phyloP scores from a whole-genome alignment of 2,113 vertebrate species.

The Sinocyclocheilus grahami region DNA sequence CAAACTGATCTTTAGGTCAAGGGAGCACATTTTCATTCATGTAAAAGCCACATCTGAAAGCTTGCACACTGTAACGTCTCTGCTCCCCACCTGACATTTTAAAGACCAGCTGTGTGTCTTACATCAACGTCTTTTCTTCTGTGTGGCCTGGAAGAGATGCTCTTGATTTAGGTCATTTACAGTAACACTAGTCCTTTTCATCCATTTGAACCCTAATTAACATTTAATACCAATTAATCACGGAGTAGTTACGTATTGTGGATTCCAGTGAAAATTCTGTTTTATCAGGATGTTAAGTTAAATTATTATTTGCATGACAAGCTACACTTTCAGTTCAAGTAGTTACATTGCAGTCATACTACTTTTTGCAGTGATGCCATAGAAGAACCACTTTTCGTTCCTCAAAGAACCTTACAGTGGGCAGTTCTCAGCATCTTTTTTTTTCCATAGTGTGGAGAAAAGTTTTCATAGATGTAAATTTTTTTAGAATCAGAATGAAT shows the following conservation, averaged over 20 bases:
- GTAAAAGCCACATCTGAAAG: constrained; percentile 40
- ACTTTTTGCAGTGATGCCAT: no score
- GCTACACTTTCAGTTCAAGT: background rate
- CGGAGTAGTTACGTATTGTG: background rate
- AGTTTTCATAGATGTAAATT: no score
- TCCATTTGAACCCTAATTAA: constrained; percentile 15
- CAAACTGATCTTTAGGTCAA: constrained; percentile 47
- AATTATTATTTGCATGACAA: background rate
- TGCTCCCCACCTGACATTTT: constrained; percentile 24
- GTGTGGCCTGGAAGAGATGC: constrained; percentile 54
- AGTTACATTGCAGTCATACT: background rate
- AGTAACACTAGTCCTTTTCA: constrained; percentile 21
- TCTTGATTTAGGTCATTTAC: constrained; percentile 34
- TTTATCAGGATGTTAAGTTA: background rate
- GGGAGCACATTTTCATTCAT: constrained; percentile 46
- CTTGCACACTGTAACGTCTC: constrained; percentile 8
- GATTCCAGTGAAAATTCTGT: background rate
- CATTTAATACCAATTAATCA: constrained; percentile 11
- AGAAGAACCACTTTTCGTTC: no score
- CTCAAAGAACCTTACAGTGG: no score
- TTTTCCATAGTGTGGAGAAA: no score
- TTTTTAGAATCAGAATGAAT: no score
- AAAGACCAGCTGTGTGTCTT: constrained; percentile 26
- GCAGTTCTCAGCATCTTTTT: no score
- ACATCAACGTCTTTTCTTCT: constrained; percentile 38